Percentiles rank a stretch among this genome's conserved stretches.
phyloP scores from a whole-genome alignment of 2,888 invertebrate species.

The Melitaea athalia region DNA sequence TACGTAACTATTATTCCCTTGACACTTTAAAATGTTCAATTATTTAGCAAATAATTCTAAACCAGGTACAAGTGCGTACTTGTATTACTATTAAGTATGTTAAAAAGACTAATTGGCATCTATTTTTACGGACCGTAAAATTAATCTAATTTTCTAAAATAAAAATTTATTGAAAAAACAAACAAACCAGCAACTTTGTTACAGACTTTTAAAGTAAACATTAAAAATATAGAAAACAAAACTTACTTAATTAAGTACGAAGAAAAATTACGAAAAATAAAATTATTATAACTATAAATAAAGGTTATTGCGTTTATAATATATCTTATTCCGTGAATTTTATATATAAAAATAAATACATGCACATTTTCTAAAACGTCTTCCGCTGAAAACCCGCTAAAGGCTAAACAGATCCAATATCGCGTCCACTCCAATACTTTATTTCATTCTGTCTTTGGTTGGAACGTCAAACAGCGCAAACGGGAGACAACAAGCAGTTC shows the following conservation, averaged over 20 bases:
- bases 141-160: too few relatives aligned
- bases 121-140: too few relatives aligned
- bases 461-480: not conserved
- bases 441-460: slow-evolving; percentile 8
- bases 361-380: not conserved
- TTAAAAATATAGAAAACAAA: too few relatives aligned
- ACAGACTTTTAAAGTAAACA: too few relatives aligned
- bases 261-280: too few relatives aligned
- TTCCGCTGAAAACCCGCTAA: not conserved
- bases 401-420: slow-evolving; percentile 3
- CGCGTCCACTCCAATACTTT: slow-evolving; percentile 6
- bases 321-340: not conserved
- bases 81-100: not conserved
- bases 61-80: not conserved
- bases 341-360: not conserved
- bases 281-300: too few relatives aligned
- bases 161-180: too few relatives aligned
- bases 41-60: not conserved
- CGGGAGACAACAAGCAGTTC: not conserved
- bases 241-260: too few relatives aligned
- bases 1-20: not conserved
- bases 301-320: too few relatives aligned
- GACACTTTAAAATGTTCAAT: slow-evolving; percentile 4
- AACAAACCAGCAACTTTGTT: too few relatives aligned
- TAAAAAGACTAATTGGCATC: not conserved